Conservation (phyloP, 2,797 vertebrate species). For the Alcedo atthis region DNA sequence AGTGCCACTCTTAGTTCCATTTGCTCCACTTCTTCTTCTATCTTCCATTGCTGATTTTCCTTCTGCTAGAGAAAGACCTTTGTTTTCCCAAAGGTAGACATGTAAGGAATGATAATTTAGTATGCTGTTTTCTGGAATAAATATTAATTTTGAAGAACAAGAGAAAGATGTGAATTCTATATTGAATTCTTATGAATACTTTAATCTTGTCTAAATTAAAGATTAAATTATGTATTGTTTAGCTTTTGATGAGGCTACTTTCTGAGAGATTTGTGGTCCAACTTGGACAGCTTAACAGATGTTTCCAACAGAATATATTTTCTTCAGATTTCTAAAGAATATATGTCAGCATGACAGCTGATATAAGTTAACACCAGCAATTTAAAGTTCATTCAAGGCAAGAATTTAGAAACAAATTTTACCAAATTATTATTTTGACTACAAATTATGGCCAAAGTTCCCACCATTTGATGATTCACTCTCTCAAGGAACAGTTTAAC, state of each 20-base stretch:
- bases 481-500: background rate
- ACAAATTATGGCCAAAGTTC: background rate
- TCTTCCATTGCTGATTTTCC: background rate
- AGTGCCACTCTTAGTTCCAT: background rate
- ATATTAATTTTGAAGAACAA: background rate
- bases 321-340: background rate
- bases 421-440: too few species aligned
- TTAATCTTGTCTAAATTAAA: background rate
- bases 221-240: background rate
- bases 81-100: background rate
- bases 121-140: background rate
- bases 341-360: background rate
- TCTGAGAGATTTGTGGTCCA: background rate
- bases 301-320: background rate
- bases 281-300: background rate
- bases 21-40: background rate
- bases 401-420: background rate
- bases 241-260: background rate
- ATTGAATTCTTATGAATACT: background rate
- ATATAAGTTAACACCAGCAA: background rate
- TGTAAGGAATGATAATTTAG: background rate
- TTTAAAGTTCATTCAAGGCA: background rate
- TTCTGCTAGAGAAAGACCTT: background rate
- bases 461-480: background rate
- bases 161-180: background rate